phyloP scores from a whole-genome alignment of 2,888 invertebrate species.

The Ochropleura leucogaster region DNA sequence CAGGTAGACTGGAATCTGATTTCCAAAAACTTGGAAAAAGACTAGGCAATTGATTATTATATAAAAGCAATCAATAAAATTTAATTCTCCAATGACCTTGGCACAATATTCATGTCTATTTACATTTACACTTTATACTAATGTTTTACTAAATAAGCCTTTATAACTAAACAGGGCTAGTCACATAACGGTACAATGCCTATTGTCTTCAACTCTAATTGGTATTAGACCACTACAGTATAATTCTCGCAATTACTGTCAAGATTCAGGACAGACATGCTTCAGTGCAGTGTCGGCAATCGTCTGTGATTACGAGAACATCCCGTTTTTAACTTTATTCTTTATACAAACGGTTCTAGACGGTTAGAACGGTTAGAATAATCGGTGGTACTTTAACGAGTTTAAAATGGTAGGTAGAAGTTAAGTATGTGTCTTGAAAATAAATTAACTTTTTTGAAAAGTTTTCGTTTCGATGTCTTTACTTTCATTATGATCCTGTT shows the following conservation, averaged over 20 bases:
- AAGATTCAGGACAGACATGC: conserved; percentile 60
- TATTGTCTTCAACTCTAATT: conserved; percentile 61
- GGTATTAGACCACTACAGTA: conserved; percentile 50
- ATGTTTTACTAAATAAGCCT: not conserved
- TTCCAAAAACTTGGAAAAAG: too few species aligned
- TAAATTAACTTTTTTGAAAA: not conserved
- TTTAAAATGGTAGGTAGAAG: not conserved
- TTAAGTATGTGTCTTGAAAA: not conserved
- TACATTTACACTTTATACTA: not conserved
- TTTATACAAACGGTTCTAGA: not conserved
- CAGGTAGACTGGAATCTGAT: too few species aligned
- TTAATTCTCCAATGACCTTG: not conserved
- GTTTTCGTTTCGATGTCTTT: not conserved
- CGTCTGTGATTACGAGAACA: conserved; percentile 9
- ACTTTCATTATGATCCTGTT: not conserved
- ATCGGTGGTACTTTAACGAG: conserved; percentile 7
- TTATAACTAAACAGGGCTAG: conserved; percentile 29
- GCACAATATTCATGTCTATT: not conserved
- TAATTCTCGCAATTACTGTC: conserved; percentile 69
- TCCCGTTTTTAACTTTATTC: conserved; percentile 21
- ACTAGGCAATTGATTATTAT: too few species aligned
- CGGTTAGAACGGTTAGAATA: too few species aligned
- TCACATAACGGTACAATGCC: conserved; percentile 43
- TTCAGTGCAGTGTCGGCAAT: conserved; percentile 44
- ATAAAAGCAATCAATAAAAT: too few species aligned